Base-by-base conservation (phyloP, 2,113 vertebrate genomes). In the Oncorhynchus kisutch region DNA sequence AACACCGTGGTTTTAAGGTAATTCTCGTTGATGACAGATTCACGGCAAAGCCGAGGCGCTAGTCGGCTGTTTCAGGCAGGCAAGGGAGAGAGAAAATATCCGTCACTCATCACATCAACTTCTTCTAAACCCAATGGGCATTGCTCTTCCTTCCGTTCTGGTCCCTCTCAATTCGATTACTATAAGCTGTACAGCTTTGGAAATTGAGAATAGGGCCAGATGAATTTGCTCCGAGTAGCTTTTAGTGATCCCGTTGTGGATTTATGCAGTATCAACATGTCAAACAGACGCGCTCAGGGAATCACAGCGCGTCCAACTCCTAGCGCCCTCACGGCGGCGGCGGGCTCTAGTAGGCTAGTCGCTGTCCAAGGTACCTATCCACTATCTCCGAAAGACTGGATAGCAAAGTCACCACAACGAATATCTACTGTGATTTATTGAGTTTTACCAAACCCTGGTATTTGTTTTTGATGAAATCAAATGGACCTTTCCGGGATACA, bases 351-450 rank as follows among this genome's bases (percentile, higher is more conserved):
- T 57, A 14, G 31, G 20, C 20, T 24, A 9, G 78, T 74, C 57
- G n/a, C 83, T 76, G 80, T 66, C 78, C 80, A 83, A 66, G 77
- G 62, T 60, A 27, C 16, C 51, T 54, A 54, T 18, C 16, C 16
- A 54, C 11, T 13, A 25, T 25, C 13, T 29, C 64, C 25, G 27
- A 16, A 25, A 20, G 24, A 25, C 11, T 27, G 25, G 25, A 29
- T 18, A 54, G 51, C 51, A 54, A 54, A 14, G 51, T 18, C 12
- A 3, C 51, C 51, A 14, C 14, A 54, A 14, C 51, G 5, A 54
- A 54, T 1, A 18, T 51, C 4, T 16, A 51, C 3, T 54, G 51
- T 54, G 51, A 54, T 54, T 54, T 54, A 16, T 5, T 54, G 13
- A 2, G 51, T 54, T 54, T 18, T 0, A 16, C 51, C 1, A 54